Base-by-base conservation (phyloP, 2,797 vertebrate genomes). In the Nothura maculosa region DNA sequence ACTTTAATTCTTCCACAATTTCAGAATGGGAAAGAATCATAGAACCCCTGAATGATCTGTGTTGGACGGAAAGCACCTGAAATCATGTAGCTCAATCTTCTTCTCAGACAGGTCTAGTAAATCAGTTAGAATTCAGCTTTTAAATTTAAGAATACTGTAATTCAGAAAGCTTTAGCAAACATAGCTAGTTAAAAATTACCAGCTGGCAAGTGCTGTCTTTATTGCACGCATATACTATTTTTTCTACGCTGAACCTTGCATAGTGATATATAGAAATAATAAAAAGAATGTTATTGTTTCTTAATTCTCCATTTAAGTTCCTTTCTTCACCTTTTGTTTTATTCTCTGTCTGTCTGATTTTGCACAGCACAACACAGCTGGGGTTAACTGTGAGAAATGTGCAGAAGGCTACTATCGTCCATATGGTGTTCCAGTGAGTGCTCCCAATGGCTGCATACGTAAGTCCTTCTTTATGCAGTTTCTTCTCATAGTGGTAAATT, bases 371-470 rank as follows among this genome's bases (percentile, higher is more conserved):
- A 99, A 99, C 97, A 99, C 99, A 10, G 98, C 98, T 18, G 99
- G 99, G 48, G 91, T 99, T 88, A 99, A 99, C 97, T 99, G 99
- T 96, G 99, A 99, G 90, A 95, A 66, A 62, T 99, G 99, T 93
- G 92, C 94, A 10, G 92, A 97, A 30, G 99, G 99, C 69, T 99
- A 98, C 95, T 99, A 98, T 92, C 98, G 98, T 82, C 98, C 98
- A 12, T 87, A 97, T 0, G 98, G 98, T 19, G 85, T 98, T 34
- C 97, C 98, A 3, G 86, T 94, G 1, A 98, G 97, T 13, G 98
- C 98, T 75, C 97, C 97, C 0, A 34, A 95, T 5, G 98, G 98
- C 88, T 99, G 99, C 67, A 98, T 97, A 97, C 85, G 99, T 99
- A 97, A 98, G 99, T 97, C 50, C 25, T 74, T 85, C 63, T 73